These are phyloP conservation scores for Sphaerophoria taeniata DNA, from an alignment of 2,888 invertebrate genomes.

Conservation along the genomic window DNA sequence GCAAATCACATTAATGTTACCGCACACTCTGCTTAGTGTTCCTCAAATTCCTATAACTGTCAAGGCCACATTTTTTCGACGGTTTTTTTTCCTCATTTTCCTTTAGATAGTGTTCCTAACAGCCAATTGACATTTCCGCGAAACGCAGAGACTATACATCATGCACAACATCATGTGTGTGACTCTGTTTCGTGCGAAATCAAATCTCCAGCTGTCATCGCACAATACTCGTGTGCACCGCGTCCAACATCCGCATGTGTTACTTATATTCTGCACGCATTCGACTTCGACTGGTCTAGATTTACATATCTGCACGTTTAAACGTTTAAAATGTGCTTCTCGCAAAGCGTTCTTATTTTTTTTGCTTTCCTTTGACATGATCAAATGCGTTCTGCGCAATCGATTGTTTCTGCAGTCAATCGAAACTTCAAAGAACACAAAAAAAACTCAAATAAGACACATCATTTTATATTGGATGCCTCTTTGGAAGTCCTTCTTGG, in stretches of 20 bases:
- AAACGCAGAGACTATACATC: constrained; percentile 18
- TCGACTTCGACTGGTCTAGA: constrained; percentile 33
- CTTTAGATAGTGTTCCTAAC: neutral
- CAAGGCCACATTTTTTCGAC: neutral
- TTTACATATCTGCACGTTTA: constrained; percentile 14
- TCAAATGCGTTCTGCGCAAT: constrained; percentile 35
- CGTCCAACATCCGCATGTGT: constrained; percentile 54
- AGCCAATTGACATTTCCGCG: constrained; percentile 14
- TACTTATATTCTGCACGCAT: constrained; percentile 60
- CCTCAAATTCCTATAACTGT: neutral
- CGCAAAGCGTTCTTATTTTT: neutral
- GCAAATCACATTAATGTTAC: no score
- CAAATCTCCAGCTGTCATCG: constrained; percentile 68
- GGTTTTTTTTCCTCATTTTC: neutral
- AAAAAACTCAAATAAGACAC: constrained; percentile 33
- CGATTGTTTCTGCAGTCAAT: constrained; percentile 53
- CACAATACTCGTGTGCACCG: constrained; percentile 54
- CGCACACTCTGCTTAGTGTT: no score
- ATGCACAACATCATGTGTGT: neutral
- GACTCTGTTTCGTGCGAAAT: constrained; percentile 48
- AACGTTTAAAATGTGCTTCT: neutral
- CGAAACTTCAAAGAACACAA: constrained; percentile 7
- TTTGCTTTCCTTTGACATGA: neutral
- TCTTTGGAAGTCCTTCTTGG: neutral
- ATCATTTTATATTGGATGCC: neutral